Base-by-base conservation (phyloP, 2,113 vertebrate genomes). In the Burhinus bistriatus region DNA sequence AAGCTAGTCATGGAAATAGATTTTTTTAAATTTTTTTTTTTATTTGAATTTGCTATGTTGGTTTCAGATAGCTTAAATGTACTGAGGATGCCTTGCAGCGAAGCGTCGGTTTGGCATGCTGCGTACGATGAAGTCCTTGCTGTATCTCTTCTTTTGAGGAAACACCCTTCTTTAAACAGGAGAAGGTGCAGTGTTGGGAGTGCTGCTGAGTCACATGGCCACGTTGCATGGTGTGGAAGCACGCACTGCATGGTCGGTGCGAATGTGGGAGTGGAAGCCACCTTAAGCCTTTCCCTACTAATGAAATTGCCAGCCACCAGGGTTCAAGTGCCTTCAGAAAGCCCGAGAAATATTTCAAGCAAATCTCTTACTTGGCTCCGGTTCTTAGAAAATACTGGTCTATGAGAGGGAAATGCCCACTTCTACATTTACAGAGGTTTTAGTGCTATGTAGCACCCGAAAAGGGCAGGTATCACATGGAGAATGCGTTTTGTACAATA, bases 191-290 rank as follows among this genome's bases (percentile, higher is more conserved):
- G 58, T 15, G 3, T 2, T 40, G 49, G 68, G 44, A 44, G 12
- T 44, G 55, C 30, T 77, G 47, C 62, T 76, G 87, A 52, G 44
- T 75, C 2, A 1, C 2, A 13, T 23, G 69, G 82, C 40, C 0
- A 0, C 4, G 3, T n/a, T 66, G 58, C 5, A 1, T 8, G n/a
- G 27, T 23, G n/a, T 20, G 69, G 23, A 58, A 77, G 27, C 45
- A 20, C 0, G 1, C 7, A 3, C n/a, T 29, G 18, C 42, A 9
- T 0, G 0, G 51, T 0, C 0, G 5, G 8, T n/a, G 40, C 3
- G 18, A 62, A 23, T 14, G 19, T 75, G 91, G 62, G 58, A 10
- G 16, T 42, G 66, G 66, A 77, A 83, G 49, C 34, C 47, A 51
- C 47, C 32, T 79, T n/a, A 23, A 8, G n/a, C 36, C 30, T 91